These are phyloP conservation scores for Menidia beryllina DNA, from an alignment of 2,113 vertebrate genomes.

Conservation along the genomic window DNA sequence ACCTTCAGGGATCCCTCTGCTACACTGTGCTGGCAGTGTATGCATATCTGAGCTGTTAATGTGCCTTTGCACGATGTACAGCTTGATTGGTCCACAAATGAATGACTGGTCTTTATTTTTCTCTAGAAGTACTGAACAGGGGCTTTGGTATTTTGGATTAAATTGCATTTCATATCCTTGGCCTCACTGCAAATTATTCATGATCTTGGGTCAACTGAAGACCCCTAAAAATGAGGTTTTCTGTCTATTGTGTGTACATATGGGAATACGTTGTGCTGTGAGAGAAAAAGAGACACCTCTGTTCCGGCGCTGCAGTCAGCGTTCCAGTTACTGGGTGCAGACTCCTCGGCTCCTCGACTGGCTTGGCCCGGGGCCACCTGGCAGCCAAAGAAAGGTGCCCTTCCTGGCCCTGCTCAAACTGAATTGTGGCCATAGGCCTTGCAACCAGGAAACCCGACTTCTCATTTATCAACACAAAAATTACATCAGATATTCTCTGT, in stretches of 20 bases:
- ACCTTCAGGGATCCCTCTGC: too few relatives aligned
- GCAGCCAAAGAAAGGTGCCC: slow-evolving; percentile 87
- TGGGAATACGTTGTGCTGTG: slow-evolving; percentile 38
- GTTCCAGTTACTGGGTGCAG: slow-evolving; percentile 84
- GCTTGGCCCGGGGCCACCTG: slow-evolving; percentile 82
- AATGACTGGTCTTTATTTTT: slow-evolving; percentile 10
- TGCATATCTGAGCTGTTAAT: too few relatives aligned
- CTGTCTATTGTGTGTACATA: background rate
- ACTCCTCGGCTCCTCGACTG: slow-evolving; percentile 82
- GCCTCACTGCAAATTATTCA: slow-evolving; percentile 15
- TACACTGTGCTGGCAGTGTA: too few relatives aligned
- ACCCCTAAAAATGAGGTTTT: slow-evolving; percentile 30
- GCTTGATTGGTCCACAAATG: slow-evolving; percentile 8
- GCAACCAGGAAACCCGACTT: slow-evolving; percentile 81
- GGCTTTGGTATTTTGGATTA: slow-evolving; percentile 9
- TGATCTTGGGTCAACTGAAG: slow-evolving; percentile 35
- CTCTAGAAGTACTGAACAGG: background rate
- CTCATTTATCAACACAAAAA: slow-evolving; percentile 85
- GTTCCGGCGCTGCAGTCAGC: slow-evolving; percentile 69
- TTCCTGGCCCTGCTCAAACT: slow-evolving; percentile 80
- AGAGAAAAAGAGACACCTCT: slow-evolving; percentile 68
- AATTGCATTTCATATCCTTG: slow-evolving; percentile 12
- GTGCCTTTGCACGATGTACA: too few relatives aligned
- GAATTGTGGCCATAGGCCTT: slow-evolving; percentile 76
- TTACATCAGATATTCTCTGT: slow-evolving; percentile 80